These are phyloP conservation scores for Ceratosolen fusciceps DNA, from an alignment of 1,140 invertebrate species.

Conservation along the genomic window DNA sequence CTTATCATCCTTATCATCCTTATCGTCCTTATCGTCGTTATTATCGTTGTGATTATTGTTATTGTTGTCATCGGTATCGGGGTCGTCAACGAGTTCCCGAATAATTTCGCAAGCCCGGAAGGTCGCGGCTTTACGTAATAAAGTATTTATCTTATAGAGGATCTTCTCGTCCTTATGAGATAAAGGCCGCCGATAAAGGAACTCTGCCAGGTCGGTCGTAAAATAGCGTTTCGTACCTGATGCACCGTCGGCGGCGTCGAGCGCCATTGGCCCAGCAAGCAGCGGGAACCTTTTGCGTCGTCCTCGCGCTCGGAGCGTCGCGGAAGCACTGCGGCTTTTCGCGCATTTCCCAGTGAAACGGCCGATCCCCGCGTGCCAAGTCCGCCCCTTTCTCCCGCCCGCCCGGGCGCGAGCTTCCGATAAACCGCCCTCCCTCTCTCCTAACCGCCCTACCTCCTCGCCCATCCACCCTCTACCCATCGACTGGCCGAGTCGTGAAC, in stretches of 20 bases:
- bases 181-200: too few relatives aligned
- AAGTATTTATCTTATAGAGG: too few relatives aligned
- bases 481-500: too few relatives aligned
- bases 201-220: too few relatives aligned
- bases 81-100: too few relatives aligned
- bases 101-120: too few relatives aligned
- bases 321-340: slow-evolving; percentile 35
- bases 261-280: slow-evolving; percentile 15
- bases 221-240: too few relatives aligned
- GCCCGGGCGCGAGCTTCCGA: background rate
- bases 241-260: slow-evolving; percentile 15
- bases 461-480: background rate
- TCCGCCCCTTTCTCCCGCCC: background rate
- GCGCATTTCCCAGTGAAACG: slow-evolving; percentile 30
- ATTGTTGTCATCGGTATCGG: too few relatives aligned
- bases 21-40: background rate
- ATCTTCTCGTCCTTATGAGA: too few relatives aligned
- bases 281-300: background rate
- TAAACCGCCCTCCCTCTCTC: background rate
- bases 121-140: too few relatives aligned
- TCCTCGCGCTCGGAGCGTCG: slow-evolving; percentile 39
- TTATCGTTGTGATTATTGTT: background rate
- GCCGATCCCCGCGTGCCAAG: slow-evolving; percentile 23
- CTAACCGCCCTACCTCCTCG: too few relatives aligned
- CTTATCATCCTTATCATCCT: background rate